phyloP scores from a whole-genome alignment of 2,888 invertebrate genomes.

The Ramazzottius varieornatus region DNA sequence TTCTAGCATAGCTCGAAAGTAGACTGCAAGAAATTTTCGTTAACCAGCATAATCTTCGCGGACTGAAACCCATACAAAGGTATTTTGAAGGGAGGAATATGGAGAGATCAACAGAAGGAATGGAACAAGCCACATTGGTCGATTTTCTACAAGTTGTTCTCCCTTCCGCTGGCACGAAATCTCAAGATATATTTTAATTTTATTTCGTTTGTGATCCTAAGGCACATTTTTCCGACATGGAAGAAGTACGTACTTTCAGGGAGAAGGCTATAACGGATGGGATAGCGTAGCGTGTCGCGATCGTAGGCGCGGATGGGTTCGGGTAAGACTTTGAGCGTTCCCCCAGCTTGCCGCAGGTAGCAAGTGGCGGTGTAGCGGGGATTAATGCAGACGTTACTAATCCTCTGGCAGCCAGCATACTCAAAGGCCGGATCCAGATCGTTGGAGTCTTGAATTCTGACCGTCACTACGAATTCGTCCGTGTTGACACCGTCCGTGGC shows the following conservation, averaged over 20 bases:
- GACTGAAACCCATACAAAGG: too few relatives aligned
- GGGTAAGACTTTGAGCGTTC: not conserved
- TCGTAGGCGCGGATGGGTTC: not conserved
- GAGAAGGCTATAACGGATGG: not conserved
- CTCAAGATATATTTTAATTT: not conserved
- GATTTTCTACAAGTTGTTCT: too few relatives aligned
- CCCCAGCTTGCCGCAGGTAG: not conserved
- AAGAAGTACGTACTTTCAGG: not conserved
- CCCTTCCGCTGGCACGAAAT: too few relatives aligned
- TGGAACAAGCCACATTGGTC: too few relatives aligned
- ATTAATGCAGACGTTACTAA: not conserved
- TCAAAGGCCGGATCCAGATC: slow-evolving; percentile 2
- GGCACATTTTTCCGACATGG: too few relatives aligned
- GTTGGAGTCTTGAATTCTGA: not conserved
- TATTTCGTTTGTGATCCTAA: not conserved
- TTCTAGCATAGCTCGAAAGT: not conserved
- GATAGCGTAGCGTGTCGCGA: not conserved
- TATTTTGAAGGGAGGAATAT: too few relatives aligned
- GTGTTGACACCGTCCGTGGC: slow-evolving; percentile 1
- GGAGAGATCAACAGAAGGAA: too few relatives aligned
- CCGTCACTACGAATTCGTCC: not conserved
- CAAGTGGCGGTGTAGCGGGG: not conserved
- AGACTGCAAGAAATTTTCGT: not conserved
- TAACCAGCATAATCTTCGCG: too few relatives aligned
- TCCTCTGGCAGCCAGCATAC: slow-evolving; percentile 3